phyloP scores from a whole-genome alignment of 2,113 vertebrate species.

The Semicossyphus pulcher region DNA sequence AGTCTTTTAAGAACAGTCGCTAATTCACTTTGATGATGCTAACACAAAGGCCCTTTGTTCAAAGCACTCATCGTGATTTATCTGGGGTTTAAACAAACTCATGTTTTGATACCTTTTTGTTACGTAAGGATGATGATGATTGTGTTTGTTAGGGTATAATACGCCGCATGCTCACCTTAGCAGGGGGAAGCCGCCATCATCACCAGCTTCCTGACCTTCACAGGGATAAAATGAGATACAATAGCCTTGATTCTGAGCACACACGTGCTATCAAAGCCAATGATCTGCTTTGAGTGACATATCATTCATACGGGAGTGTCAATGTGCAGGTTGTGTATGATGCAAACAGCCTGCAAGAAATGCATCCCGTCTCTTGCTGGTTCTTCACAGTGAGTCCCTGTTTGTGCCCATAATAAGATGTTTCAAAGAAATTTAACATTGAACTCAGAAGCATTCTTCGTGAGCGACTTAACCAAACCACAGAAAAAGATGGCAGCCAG shows the following conservation, averaged over 20 bases:
- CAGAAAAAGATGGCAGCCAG: neutral
- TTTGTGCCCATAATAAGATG: slow-evolving; percentile 4
- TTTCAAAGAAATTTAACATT: neutral
- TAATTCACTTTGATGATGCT: slow-evolving; percentile 44
- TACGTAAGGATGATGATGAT: slow-evolving; percentile 19
- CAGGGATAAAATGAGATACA: slow-evolving; percentile 36
- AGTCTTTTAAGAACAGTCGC: slow-evolving; percentile 38
- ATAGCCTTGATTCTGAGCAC: slow-evolving; percentile 55
- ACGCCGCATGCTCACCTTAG: slow-evolving; percentile 10
- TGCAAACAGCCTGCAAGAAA: slow-evolving; percentile 70
- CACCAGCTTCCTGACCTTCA: slow-evolving; percentile 49
- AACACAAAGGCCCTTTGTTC: slow-evolving; percentile 39
- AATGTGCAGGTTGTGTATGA: slow-evolving; percentile 62
- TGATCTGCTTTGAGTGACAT: slow-evolving; percentile 65
- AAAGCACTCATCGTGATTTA: slow-evolving; percentile 34
- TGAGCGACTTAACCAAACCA: neutral
- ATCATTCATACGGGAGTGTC: slow-evolving; percentile 51
- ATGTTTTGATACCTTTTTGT: slow-evolving; percentile 46
- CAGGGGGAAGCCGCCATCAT: slow-evolving; percentile 30
- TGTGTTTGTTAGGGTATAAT: slow-evolving; percentile 4
- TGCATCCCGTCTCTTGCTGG: slow-evolving; percentile 13
- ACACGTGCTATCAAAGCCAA: slow-evolving; percentile 52
- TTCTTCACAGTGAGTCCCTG: slow-evolving; percentile 6
- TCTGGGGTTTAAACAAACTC: slow-evolving; percentile 22
- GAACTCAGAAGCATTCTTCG: neutral